Evolutionary conservation across 1,140 invertebrate genomes (phyloP).

Genomic region (Aphelenchoides avenae): DNA sequence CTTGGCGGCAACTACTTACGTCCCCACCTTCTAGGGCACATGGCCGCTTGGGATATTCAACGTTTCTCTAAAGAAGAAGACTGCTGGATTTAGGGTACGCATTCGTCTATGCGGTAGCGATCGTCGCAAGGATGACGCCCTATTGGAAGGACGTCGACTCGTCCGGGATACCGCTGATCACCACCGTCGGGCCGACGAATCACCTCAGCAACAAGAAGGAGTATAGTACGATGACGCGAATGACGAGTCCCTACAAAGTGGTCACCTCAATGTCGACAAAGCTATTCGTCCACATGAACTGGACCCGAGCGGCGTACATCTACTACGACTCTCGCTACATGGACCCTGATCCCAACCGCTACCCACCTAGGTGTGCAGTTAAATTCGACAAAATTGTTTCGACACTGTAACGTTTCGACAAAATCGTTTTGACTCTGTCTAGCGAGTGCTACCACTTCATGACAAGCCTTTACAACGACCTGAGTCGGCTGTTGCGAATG

Average conservation of each 20-base stretch:
- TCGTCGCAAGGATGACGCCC: constrained; percentile 56
- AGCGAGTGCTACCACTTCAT: constrained; percentile 56
- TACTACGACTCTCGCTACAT: constrained; percentile 60
- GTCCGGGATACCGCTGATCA: constrained; percentile 66
- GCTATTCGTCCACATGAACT: constrained; percentile 71
- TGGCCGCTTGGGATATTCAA: too few species aligned
- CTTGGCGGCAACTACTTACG: too few species aligned
- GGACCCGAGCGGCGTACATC: constrained; percentile 65
- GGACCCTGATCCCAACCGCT: constrained; percentile 16
- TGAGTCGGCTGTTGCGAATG: constrained; percentile 22
- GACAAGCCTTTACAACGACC: constrained; percentile 33
- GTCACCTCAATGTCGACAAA: too few species aligned
- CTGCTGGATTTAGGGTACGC: constrained; percentile 55
- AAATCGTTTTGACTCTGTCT: constrained; percentile 35
- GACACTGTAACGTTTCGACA: background rate
- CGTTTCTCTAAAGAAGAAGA: too few species aligned
- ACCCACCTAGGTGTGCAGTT: too few species aligned
- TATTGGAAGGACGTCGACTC: constrained; percentile 49
- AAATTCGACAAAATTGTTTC: background rate
- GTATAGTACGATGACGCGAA: constrained; percentile 75
- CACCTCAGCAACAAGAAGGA: constrained; percentile 69
- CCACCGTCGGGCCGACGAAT: constrained; percentile 75
- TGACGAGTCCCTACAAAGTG: constrained; percentile 76
- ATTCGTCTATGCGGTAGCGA: constrained; percentile 58
- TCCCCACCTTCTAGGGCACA: too few species aligned